Evolutionary conservation across 2,797 vertebrate genomes (phyloP).

Genomic region (Tachyglossus aculeatus): DNA sequence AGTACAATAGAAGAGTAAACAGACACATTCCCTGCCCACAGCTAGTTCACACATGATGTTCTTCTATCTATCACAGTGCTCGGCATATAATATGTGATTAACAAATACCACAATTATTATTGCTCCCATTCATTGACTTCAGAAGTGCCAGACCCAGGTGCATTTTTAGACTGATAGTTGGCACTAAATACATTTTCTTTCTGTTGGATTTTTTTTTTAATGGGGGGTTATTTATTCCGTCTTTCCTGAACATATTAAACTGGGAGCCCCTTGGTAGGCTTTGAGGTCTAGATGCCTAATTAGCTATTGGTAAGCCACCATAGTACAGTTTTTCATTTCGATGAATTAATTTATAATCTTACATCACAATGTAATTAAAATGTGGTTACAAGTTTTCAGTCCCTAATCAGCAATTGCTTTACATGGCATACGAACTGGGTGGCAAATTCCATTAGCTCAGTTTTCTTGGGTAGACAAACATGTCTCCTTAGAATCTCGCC

Average conservation of each 20-base stretch:
- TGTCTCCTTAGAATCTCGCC: conserved; percentile 10
- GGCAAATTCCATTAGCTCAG: conserved; percentile 39
- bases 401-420: conserved; percentile 42
- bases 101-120: too few relatives aligned
- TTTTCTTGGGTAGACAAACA: conserved; percentile 33
- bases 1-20: too few relatives aligned
- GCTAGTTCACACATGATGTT: too few relatives aligned
- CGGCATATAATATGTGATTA: too few relatives aligned
- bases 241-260: conserved; percentile 44
- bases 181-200: conserved; percentile 36
- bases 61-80: too few relatives aligned
- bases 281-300: conserved; percentile 37
- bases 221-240: conserved; percentile 26
- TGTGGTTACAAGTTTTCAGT: conserved; percentile 30
- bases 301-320: conserved; percentile 42
- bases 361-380: conserved; percentile 54
- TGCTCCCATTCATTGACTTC: conserved; percentile 7
- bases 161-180: conserved; percentile 47
- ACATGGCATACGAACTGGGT: conserved; percentile 25
- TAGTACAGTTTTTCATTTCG: conserved; percentile 32
- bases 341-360: conserved; percentile 55
- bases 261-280: conserved; percentile 31
- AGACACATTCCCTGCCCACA: too few relatives aligned
- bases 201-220: conserved; percentile 44
- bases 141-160: neutral